Conservation (phyloP, 2,888 invertebrate species). For the Zygogramma bicolorata region DNA sequence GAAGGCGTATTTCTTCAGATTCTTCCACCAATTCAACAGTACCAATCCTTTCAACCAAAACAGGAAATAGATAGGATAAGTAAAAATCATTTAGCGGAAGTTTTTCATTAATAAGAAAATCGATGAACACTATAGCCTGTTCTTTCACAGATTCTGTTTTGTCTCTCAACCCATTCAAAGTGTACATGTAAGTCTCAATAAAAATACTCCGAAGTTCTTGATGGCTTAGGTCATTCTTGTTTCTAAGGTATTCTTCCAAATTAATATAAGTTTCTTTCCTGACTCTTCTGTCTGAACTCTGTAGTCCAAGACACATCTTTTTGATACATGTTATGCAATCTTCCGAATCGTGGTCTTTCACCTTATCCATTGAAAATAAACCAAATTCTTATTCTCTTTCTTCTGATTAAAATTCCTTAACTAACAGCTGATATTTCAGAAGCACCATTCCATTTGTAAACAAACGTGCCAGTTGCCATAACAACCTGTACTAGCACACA, state of each 20-base stretch:
- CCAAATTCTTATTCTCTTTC: no score
- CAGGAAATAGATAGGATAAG: slow-evolving; percentile 80
- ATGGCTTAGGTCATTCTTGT: slow-evolving; percentile 63
- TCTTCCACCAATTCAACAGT: slow-evolving; percentile 78
- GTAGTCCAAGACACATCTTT: slow-evolving; percentile 64
- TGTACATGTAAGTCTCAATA: slow-evolving; percentile 65
- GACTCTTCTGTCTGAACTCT: slow-evolving; percentile 73
- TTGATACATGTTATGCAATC: slow-evolving; percentile 49
- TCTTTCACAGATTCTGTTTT: slow-evolving; percentile 76
- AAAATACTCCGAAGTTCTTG: slow-evolving; percentile 64
- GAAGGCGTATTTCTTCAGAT: slow-evolving; percentile 86
- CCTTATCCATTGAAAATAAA: slow-evolving; percentile 15
- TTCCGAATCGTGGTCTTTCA: background rate
- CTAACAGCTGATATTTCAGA: no score
- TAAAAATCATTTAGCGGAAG: slow-evolving; percentile 79
- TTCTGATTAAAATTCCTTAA: no score
- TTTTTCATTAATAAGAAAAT: slow-evolving; percentile 69
- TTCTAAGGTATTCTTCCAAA: slow-evolving; percentile 69
- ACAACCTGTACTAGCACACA: no score
- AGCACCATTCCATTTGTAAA: no score
- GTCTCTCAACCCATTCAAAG: slow-evolving; percentile 70
- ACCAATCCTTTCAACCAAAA: slow-evolving; percentile 82
- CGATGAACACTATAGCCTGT: slow-evolving; percentile 70
- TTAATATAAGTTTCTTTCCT: slow-evolving; percentile 72
- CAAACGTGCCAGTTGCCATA: no score